Percentiles rank a stretch among this genome's conserved stretches.
phyloP scores from a whole-genome alignment of 2,888 invertebrate genomes.

The Octonoba sinensis region DNA sequence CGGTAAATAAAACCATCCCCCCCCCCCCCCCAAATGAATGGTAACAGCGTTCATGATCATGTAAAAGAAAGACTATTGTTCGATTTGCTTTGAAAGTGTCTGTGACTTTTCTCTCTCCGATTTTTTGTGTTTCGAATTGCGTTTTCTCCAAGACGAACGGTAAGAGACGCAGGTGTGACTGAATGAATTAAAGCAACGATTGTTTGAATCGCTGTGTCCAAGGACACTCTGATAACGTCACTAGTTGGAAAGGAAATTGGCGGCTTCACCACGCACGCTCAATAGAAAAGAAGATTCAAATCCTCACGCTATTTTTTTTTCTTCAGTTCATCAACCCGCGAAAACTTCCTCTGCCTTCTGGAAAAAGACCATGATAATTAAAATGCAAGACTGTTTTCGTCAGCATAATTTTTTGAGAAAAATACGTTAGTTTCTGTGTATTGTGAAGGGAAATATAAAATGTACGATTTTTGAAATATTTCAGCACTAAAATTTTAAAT shows the following conservation, averaged over 20 bases:
- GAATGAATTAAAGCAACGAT: conserved; percentile 27
- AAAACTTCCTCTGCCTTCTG: not conserved
- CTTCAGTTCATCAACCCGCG: conserved; percentile 15
- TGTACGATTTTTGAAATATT: too few species aligned
- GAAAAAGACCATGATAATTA: not conserved
- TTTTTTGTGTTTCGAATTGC: too few species aligned
- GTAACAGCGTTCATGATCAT: too few species aligned
- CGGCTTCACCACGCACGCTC: conserved; percentile 2
- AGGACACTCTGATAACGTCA: conserved; percentile 41
- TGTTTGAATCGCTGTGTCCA: conserved; percentile 29
- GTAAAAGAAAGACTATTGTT: too few species aligned
- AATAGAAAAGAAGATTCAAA: not conserved
- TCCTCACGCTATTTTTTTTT: conserved; percentile 14
- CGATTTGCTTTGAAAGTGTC: too few species aligned
- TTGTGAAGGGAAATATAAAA: too few species aligned
- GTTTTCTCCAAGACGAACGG: too few species aligned
- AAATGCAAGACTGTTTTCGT: not conserved
- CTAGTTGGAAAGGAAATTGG: conserved; percentile 37
- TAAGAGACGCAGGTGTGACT: conserved; percentile 16
- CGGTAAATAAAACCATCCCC: too few species aligned
- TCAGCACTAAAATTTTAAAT: too few species aligned
- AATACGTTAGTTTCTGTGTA: too few species aligned
- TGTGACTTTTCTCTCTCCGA: too few species aligned
- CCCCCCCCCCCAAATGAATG: too few species aligned
- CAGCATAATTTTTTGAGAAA: not conserved